These are phyloP conservation scores for Ephydatia muelleri DNA, from an alignment of 37 sponge, comb jelly and placozoan genomes.

Conservation along the genomic window DNA sequence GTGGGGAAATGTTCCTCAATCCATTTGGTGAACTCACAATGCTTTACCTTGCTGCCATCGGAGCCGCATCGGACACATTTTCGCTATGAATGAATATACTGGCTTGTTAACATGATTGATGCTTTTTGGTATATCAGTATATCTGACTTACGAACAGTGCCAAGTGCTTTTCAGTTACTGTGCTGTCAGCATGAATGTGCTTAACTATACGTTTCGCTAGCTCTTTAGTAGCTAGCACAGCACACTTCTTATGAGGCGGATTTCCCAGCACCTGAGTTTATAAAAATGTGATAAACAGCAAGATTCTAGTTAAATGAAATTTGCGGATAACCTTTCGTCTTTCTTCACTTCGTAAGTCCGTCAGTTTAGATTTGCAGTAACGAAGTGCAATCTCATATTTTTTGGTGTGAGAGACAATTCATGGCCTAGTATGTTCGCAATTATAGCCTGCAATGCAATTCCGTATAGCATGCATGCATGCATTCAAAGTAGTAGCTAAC, in stretches of 20 bases:
- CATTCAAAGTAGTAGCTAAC: constrained; percentile 1
- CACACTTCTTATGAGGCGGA: constrained; percentile 1
- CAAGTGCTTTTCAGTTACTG: constrained; percentile 1
- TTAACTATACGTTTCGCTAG: neutral
- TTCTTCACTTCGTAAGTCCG: neutral
- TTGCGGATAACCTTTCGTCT: neutral
- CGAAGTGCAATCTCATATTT: neutral
- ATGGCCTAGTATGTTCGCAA: neutral
- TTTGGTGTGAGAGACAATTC: neutral
- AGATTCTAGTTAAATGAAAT: neutral
- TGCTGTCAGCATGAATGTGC: neutral
- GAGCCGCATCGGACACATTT: neutral
- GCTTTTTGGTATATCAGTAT: neutral
- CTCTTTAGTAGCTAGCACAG: neutral
- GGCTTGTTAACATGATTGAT: neutral
- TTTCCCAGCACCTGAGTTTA: constrained; percentile 1
- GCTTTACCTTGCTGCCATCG: neutral
- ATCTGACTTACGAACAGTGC: neutral
- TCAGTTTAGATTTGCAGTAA: neutral
- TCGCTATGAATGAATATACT: neutral
- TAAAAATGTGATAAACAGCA: neutral
- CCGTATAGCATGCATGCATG: neutral
- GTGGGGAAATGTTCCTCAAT: no score
- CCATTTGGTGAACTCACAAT: no score
- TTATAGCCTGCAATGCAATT: neutral